Percentiles rank a stretch among this genome's conserved stretches.
Evolutionary conservation across 2,113 vertebrate genomes (phyloP).

Genomic region (Albula glossodonta): DNA sequence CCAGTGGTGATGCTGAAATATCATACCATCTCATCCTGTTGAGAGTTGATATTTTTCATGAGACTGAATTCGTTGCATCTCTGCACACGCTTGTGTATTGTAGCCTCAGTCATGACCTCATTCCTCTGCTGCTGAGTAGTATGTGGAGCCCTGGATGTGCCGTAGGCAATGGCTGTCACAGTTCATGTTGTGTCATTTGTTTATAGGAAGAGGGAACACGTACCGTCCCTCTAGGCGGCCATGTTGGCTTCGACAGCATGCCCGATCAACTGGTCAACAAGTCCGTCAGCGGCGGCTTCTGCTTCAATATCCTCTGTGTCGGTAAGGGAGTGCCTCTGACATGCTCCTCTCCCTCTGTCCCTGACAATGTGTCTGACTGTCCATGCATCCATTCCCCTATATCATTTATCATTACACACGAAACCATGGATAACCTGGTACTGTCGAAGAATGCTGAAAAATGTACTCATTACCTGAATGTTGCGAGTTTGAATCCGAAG

Average conservation of each 20-base stretch:
- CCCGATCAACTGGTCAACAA: slow-evolving; percentile 99
- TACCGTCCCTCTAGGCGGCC: slow-evolving; percentile 87
- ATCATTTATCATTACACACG: background rate
- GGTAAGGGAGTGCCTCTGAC: slow-evolving; percentile 77
- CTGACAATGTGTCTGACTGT: no score
- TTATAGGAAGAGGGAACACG: slow-evolving; percentile 89
- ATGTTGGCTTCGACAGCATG: slow-evolving; percentile 99
- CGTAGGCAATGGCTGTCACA: background rate
- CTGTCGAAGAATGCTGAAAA: background rate
- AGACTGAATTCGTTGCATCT: background rate
- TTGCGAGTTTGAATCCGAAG: background rate
- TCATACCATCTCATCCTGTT: background rate
- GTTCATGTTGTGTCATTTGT: background rate
- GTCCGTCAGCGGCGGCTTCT: slow-evolving; percentile 95
- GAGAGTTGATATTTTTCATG: background rate
- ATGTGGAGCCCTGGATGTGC: background rate
- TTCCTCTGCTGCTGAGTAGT: no score
- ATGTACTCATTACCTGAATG: background rate
- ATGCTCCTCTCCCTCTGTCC: slow-evolving; percentile 18
- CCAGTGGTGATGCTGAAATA: background rate
- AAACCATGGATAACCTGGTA: no score
- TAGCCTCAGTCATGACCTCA: background rate
- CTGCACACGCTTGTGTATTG: background rate
- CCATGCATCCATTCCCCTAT: background rate
- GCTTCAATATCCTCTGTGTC: slow-evolving; percentile 99